Evolutionary conservation across 2,113 vertebrate species (phyloP).

Genomic region (Halichoerus grypus): DNA sequence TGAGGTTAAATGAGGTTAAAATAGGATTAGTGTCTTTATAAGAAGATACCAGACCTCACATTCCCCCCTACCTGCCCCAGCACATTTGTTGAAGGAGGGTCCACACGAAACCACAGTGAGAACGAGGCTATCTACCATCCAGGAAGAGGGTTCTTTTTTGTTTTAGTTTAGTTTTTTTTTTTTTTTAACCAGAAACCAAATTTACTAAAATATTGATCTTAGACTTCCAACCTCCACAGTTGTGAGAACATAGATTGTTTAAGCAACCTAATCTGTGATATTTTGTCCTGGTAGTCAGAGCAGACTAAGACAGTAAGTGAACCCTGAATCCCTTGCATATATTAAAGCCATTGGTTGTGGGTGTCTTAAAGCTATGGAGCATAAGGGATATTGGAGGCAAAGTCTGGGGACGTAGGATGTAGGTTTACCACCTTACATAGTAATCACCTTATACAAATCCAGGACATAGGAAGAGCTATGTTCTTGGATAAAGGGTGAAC

Average conservation of each 20-base stretch:
- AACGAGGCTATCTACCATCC: not conserved
- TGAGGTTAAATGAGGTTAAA: not conserved
- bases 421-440: not conserved
- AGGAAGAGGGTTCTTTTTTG: not conserved
- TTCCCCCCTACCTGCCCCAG: too few relatives aligned
- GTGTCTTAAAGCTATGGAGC: not conserved
- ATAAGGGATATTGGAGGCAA: not conserved
- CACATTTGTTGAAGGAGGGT: not conserved
- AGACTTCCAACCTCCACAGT: not conserved
- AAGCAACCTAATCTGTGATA: not conserved
- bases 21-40: not conserved
- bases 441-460: not conserved
- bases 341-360: not conserved
- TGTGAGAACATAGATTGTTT: not conserved
- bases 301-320: not conserved
- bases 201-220: not conserved
- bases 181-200: not conserved
- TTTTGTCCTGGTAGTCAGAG: not conserved
- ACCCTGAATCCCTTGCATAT: not conserved
- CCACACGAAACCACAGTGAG: not conserved
- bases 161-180: too few relatives aligned
- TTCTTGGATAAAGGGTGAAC: not conserved
- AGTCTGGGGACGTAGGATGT: not conserved
- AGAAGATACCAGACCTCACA: not conserved
- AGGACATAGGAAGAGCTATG: not conserved